These are phyloP conservation scores for Aphelinus certus DNA, from an alignment of 1,140 invertebrate genomes.

Conservation along the genomic window DNA sequence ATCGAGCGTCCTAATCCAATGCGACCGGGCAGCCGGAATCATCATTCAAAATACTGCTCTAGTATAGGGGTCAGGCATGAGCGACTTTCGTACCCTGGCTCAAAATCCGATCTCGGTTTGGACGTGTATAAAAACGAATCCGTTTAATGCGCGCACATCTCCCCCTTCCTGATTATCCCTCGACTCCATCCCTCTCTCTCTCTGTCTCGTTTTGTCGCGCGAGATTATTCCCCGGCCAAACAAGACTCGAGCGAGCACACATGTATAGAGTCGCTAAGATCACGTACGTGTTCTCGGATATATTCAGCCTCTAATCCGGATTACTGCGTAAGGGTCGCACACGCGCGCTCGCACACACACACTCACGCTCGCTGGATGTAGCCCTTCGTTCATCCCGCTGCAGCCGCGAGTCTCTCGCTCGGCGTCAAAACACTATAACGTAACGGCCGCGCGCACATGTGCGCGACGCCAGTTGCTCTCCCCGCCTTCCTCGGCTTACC, in stretches of 20 bases:
- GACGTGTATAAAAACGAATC: constrained; percentile 27
- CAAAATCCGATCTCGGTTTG: constrained; percentile 10
- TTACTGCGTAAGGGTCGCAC: constrained; percentile 63
- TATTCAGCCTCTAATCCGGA: constrained; percentile 63
- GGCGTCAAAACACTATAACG: neutral
- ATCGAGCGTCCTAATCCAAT: neutral
- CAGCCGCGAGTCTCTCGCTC: constrained; percentile 4
- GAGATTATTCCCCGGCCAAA: no score
- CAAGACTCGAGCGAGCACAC: no score
- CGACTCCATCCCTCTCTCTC: constrained; percentile 10
- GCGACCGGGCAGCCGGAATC: neutral
- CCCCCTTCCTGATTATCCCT: constrained; percentile 6
- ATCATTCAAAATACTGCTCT: neutral
- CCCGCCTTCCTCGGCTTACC: no score
- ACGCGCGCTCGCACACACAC: no score
- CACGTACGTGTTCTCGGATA: constrained; percentile 20
- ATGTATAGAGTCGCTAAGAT: neutral
- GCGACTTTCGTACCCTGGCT: neutral
- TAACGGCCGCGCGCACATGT: neutral
- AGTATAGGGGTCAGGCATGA: no score
- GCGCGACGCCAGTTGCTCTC: constrained; percentile 23
- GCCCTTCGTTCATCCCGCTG: constrained; percentile 18
- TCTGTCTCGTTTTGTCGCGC: no score
- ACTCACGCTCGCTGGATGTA: constrained; percentile 45
- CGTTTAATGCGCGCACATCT: constrained; percentile 22